Conservation (phyloP, 2,888 invertebrate species). For the Acholoe squamosa region DNA sequence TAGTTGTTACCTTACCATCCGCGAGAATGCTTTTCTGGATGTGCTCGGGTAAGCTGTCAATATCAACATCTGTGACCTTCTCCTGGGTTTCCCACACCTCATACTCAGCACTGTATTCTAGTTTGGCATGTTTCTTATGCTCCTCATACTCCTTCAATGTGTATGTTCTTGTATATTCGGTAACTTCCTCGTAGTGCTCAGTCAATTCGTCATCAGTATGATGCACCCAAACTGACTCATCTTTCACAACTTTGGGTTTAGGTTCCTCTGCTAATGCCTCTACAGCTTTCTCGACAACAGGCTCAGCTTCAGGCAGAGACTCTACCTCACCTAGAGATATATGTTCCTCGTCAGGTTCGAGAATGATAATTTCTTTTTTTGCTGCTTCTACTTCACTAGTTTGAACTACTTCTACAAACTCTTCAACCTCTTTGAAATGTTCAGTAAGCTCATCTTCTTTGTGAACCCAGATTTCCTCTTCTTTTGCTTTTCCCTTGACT, state of each 20-base stretch:
- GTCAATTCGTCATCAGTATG: constrained; percentile 48
- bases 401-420: neutral
- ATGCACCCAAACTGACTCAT: constrained; percentile 54
- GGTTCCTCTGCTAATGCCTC: constrained; percentile 3
- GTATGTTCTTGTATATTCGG: constrained; percentile 29
- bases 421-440: constrained; percentile 31
- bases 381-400: neutral
- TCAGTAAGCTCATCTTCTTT: neutral
- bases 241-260: neutral
- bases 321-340: constrained; percentile 41
- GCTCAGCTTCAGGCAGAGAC: constrained; percentile 27
- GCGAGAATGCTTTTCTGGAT: neutral
- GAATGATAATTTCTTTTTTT: neutral
- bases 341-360: constrained; percentile 13
- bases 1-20: constrained; percentile 17
- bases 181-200: constrained; percentile 49
- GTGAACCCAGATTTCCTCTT: constrained; percentile 5
- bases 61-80: constrained; percentile 23
- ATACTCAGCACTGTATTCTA: constrained; percentile 44
- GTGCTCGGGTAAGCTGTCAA: constrained; percentile 21
- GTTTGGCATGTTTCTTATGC: constrained; percentile 52
- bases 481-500: neutral
- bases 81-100: constrained; percentile 44
- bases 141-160: constrained; percentile 31
- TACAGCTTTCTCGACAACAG: neutral